A percentile compares a stretch with the other conserved stretches of the same genome.
phyloP scores from a whole-genome alignment of 2,888 invertebrate genomes.

The Andrena chrysosceles region DNA sequence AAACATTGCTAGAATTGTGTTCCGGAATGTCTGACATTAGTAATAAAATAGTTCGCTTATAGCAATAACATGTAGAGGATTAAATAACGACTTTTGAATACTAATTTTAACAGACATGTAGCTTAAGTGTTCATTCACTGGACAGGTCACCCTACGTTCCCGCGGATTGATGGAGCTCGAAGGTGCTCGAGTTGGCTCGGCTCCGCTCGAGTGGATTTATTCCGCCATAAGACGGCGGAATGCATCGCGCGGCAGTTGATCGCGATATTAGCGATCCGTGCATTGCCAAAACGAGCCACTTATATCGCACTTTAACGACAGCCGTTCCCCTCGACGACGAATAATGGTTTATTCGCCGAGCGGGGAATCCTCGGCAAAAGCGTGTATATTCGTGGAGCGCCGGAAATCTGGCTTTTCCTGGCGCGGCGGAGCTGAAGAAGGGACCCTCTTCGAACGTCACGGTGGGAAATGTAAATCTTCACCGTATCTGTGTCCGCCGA shows the following conservation, averaged over 20 bases:
- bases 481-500: neutral
- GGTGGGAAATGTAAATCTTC: neutral
- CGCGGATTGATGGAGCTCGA: neutral
- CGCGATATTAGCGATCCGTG: slow-evolving; percentile 23
- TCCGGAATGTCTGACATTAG: too few relatives aligned
- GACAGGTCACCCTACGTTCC: too few relatives aligned
- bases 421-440: neutral
- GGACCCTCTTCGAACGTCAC: too few relatives aligned
- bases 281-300: slow-evolving; percentile 48
- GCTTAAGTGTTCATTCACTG: too few relatives aligned
- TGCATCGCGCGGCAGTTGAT: slow-evolving; percentile 5
- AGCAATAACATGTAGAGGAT: too few relatives aligned
- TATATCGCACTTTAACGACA: slow-evolving; percentile 28
- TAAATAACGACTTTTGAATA: too few relatives aligned
- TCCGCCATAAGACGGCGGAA: neutral
- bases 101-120: too few relatives aligned
- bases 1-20: too few relatives aligned
- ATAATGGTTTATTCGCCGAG: slow-evolving; percentile 11
- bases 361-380: neutral
- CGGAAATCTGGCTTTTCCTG: neutral
- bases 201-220: slow-evolving; percentile 15
- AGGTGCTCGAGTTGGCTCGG: slow-evolving; percentile 7
- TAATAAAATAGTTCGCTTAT: too few relatives aligned
- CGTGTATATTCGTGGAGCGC: neutral
- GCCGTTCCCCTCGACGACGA: neutral